Conservation (phyloP, 2,113 vertebrate genomes). For the Saimiri boliviensis region DNA sequence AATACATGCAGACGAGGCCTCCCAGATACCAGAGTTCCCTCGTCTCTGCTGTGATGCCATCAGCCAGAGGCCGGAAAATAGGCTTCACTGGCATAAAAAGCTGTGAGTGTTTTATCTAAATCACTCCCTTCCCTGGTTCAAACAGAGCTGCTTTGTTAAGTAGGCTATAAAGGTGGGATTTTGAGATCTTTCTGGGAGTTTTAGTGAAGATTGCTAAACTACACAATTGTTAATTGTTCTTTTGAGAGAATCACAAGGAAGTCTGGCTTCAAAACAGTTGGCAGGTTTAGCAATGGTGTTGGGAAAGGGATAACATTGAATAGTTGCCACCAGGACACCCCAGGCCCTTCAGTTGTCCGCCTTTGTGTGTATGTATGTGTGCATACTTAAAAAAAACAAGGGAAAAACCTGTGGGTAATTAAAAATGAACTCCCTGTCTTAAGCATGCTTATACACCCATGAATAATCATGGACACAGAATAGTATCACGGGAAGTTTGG, state of each 20-base stretch:
- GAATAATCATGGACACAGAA: rapidly evolving
- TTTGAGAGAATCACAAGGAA: not conserved
- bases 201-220: not conserved
- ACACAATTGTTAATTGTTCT: not conserved
- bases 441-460: rapidly evolving
- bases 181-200: not conserved
- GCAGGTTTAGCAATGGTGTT: rapidly evolving
- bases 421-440: not conserved
- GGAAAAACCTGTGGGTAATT: not conserved
- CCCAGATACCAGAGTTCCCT: too few relatives aligned
- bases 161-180: not conserved
- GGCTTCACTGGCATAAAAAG: not conserved
- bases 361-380: not conserved
- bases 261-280: rapidly evolving
- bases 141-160: not conserved
- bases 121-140: not conserved
- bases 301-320: rapidly evolving
- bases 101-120: not conserved
- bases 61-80: rapidly evolving
- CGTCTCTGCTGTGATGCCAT: rapidly evolving
- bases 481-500: rapidly evolving
- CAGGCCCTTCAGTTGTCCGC: not conserved
- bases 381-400: too few relatives aligned
- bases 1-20: not conserved
- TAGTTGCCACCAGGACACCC: not conserved